Evolutionary conservation across 2,888 invertebrate species (phyloP).

Genomic region (Xestia ashworthii): DNA sequence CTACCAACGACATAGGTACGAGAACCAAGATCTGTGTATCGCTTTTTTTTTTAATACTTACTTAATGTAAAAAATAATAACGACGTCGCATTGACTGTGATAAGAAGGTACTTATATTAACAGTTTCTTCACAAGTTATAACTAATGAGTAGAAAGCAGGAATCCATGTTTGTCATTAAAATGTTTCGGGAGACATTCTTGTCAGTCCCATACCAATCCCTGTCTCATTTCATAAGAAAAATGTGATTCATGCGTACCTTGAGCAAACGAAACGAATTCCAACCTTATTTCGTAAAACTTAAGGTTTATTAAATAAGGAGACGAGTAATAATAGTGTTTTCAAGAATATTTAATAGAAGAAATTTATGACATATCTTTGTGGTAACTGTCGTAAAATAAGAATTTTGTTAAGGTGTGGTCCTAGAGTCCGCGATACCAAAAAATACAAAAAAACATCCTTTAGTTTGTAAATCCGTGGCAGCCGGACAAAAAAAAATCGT

Average conservation of each 20-base stretch:
- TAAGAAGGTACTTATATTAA: background rate
- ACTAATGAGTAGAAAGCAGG: slow-evolving; percentile 59
- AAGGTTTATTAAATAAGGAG: slow-evolving; percentile 20
- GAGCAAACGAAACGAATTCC: slow-evolving; percentile 13
- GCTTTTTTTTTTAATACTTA: background rate
- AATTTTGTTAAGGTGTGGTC: slow-evolving; percentile 63
- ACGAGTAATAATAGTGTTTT: slow-evolving; percentile 26
- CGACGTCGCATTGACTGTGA: background rate
- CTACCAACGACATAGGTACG: background rate
- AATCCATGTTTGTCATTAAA: slow-evolving; percentile 68
- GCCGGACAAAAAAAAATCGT: no score
- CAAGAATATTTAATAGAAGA: slow-evolving; percentile 57
- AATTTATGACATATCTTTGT: slow-evolving; percentile 70
- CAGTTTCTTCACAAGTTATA: slow-evolving; percentile 27
- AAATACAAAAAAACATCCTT: background rate
- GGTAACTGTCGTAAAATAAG: slow-evolving; percentile 65
- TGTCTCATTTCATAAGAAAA: slow-evolving; percentile 59
- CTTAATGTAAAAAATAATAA: no score
- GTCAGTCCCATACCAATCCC: slow-evolving; percentile 50
- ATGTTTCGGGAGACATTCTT: slow-evolving; percentile 64
- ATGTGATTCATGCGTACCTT: slow-evolving; percentile 39
- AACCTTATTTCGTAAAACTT: background rate
- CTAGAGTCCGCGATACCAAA: background rate
- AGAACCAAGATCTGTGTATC: background rate
- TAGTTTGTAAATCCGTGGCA: background rate